Base-by-base conservation (phyloP, 2,113 vertebrate genomes). In the Grus americana region DNA sequence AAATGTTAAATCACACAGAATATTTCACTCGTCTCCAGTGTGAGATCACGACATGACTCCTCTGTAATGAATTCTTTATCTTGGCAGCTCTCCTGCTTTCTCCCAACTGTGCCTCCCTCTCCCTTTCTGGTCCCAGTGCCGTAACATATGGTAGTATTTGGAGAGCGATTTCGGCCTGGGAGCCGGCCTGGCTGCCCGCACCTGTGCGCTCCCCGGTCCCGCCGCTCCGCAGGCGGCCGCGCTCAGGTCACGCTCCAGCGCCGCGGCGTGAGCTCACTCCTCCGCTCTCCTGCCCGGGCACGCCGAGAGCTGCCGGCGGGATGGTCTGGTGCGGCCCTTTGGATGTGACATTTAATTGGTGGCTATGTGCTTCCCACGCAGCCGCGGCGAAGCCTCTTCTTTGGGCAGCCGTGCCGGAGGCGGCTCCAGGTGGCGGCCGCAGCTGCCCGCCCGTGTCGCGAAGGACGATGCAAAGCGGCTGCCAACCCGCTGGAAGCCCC, bases 21-120 rank as follows among this genome's bases (percentile, higher is more conserved):
- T 97, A 97, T 96, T 97, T 95, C 97, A 97, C 97, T 98, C 81
- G 88, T 97, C 96, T 98, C 97, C 95, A 92, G 97, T 49, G 86
- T 94, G 92, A 97, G 97, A 97, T 97, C 97, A 97, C 97, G 20
- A 93, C 95, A 89, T 84, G 96, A 95, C 95, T 98, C 83, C 93
- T 70, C 97, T 89, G 97, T 97, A 98, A 98, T 98, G 96, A 98
- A 97, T 98, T 98, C 98, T 98, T 98, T 98, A 97, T 93, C 91
- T 98, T 98, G 98, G 97, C 98, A 98, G 92, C 91, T 71, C 86
- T 97, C 96, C 96, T 97, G 91, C 90, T 97, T 93, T 95, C 96
- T 96, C 93, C 92, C 94, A 89, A 71, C 93, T 72, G 89, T 87
- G 92, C 82, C 93, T 86, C 94, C 74, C 73, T 96, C 86, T 95